Base-by-base conservation (phyloP, 2,888 invertebrate genomes). In the Octonoba sinensis region DNA sequence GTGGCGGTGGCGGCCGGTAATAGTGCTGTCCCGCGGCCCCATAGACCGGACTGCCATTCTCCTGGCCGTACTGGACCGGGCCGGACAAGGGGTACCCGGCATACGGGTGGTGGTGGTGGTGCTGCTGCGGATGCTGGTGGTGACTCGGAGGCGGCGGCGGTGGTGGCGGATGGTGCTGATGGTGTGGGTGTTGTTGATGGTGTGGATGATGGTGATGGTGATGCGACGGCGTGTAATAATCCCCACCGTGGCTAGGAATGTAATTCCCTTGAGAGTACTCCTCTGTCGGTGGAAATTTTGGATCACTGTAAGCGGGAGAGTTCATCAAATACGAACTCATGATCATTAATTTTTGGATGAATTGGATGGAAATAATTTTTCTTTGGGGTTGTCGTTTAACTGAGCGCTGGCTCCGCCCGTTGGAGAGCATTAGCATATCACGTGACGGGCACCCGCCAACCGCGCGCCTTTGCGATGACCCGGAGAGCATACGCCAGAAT, bases 291-390 rank as follows among this genome's bases (percentile, higher is more conserved):
- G 96, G 96, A 90, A 89, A 89, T 87, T 90, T 90, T 44, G 89
- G 89, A 86, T 90, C 89, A 82, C 76, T 75, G 62, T 78, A 82
- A 71, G 79, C 77, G 75, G 84, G 83, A 84, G 84, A 85, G 85
- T 85, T 85, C 85, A 85, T 85, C 85, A 97, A 93, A 92, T 96
- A 97, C 90, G 96, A 96, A 92, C 96, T 96, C 97, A 97, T 97
- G 90, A 89, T 90, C 84, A 84, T 84, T 84, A 91, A 91, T 91
- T 90, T 90, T 90, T 90, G 86, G 87, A 87, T 86, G 88, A 87
- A 88, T 88, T 87, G 88, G 87, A 87, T 87, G 88, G 88, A 88
- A 89, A 89, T 88, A 88, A 89, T 88, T 87, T 88, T 86, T 87
- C 86, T 86, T 86, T 84, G 84, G 84, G 85, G 86, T 85, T 85